phyloP scores from a whole-genome alignment of 2,113 vertebrate species.

The Dicrurus megarhynchus region DNA sequence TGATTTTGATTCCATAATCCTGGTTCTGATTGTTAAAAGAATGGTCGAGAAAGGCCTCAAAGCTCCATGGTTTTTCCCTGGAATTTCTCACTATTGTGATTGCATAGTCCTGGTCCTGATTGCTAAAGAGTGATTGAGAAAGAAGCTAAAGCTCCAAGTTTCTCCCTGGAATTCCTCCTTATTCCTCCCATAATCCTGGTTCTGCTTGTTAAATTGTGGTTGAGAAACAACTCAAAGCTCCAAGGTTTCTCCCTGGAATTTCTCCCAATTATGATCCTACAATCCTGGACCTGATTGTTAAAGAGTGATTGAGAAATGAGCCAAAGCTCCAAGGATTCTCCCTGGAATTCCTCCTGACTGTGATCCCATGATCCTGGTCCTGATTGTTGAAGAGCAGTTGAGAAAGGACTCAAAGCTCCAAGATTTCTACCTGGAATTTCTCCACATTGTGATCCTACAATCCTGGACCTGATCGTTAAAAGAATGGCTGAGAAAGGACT shows the following conservation, averaged over 20 bases:
- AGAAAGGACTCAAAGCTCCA: fast-evolving
- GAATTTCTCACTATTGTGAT: background rate
- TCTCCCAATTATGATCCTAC: background rate
- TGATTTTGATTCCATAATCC: background rate
- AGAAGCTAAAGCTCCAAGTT: background rate
- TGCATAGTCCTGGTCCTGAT: background rate
- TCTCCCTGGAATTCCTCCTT: background rate
- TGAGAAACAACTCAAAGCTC: too few species aligned
- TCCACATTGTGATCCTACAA: background rate
- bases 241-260: background rate
- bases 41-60: background rate
- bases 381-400: background rate
- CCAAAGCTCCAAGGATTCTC: background rate
- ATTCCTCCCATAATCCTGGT: background rate
- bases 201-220: background rate
- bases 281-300: background rate
- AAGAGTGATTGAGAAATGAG: background rate
- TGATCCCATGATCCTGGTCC: background rate
- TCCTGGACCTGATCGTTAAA: background rate
- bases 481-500: too few species aligned
- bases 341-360: background rate
- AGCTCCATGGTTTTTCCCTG: background rate
- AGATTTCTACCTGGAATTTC: background rate
- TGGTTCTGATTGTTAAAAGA: background rate
- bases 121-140: background rate